A percentile compares a stretch with the other conserved stretches of the same genome.
These are phyloP conservation scores for Drosophila nannoptera DNA, from an alignment of 1,140 invertebrate species.

Conservation along the genomic window DNA sequence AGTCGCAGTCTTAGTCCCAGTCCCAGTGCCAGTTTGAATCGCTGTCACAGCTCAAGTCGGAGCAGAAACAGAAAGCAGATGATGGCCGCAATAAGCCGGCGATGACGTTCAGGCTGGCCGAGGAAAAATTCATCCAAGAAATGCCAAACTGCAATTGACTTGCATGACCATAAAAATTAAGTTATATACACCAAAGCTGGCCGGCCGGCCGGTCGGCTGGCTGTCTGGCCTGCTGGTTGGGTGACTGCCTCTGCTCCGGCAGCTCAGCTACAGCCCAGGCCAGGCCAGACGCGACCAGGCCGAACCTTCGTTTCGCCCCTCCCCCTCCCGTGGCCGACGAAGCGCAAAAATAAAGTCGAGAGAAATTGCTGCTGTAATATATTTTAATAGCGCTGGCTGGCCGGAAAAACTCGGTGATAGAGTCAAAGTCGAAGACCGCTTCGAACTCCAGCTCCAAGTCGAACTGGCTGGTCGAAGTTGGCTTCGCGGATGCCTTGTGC, in stretches of 20 bases:
- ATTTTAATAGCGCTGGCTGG: conserved; percentile 65
- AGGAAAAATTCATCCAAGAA: conserved; percentile 65
- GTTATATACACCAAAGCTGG: conserved; percentile 65
- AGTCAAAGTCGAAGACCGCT: conserved; percentile 25
- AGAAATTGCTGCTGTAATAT: conserved; percentile 75
- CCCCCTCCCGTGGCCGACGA: conserved; percentile 24
- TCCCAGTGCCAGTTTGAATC: too few relatives aligned
- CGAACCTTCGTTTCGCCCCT: not conserved
- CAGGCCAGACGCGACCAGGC: not conserved
- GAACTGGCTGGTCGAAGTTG: conserved; percentile 23
- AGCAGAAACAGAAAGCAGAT: conserved; percentile 32
- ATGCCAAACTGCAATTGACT: conserved; percentile 76
- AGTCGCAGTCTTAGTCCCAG: not conserved
- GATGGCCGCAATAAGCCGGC: conserved; percentile 37
- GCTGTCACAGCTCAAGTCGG: not conserved
- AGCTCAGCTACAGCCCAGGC: not conserved
- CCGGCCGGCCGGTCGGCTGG: not conserved
- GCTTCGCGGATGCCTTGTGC: conserved; percentile 1
- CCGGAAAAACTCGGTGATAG: conserved; percentile 59
- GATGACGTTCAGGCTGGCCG: conserved; percentile 25
- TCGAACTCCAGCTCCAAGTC: conserved; percentile 24
- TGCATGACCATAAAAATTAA: conserved; percentile 77
- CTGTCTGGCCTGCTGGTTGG: conserved; percentile 4
- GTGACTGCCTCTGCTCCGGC: too few relatives aligned
- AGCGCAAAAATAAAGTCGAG: conserved; percentile 72